Evolutionary conservation across 2,113 vertebrate genomes (phyloP).

Genomic region (Scortum barcoo): DNA sequence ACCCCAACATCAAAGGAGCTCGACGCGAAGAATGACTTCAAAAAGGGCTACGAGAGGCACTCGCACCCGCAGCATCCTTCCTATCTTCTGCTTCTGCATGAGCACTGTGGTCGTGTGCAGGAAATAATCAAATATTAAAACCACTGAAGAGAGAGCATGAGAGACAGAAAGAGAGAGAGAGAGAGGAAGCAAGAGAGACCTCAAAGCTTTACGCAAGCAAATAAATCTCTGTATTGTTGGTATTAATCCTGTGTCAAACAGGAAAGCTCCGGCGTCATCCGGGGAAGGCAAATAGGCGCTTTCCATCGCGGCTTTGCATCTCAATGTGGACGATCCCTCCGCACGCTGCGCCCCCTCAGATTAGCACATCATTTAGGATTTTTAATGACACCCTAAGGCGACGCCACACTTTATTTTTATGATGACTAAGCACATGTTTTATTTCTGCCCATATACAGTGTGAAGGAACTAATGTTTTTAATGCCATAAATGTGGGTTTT

Average conservation of each 20-base stretch:
- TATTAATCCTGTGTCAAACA: slow-evolving; percentile 83
- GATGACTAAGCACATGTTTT: slow-evolving; percentile 40
- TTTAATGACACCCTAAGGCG: slow-evolving; percentile 61
- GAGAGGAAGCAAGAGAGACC: slow-evolving; percentile 41
- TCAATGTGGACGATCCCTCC: slow-evolving; percentile 53
- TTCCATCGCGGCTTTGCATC: slow-evolving; percentile 75
- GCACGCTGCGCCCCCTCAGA: slow-evolving; percentile 42
- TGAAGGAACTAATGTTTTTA: neutral
- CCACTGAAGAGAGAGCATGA: slow-evolving; percentile 23
- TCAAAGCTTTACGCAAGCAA: slow-evolving; percentile 47
- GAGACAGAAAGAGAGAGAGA: slow-evolving; percentile 32
- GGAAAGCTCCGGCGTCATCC: slow-evolving; percentile 61
- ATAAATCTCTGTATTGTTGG: slow-evolving; percentile 77
- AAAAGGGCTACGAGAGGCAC: slow-evolving; percentile 39
- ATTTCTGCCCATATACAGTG: neutral
- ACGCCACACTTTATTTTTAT: slow-evolving; percentile 8
- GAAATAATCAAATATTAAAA: slow-evolving; percentile 61
- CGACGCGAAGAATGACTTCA: slow-evolving; percentile 45
- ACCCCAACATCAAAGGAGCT: slow-evolving; percentile 48
- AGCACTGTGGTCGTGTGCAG: slow-evolving; percentile 4
- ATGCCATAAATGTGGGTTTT: neutral
- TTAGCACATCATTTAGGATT: slow-evolving; percentile 75
- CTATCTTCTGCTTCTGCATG: slow-evolving; percentile 17
- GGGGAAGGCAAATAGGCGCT: slow-evolving; percentile 41
- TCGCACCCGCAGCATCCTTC: slow-evolving; percentile 4